phyloP scores from a whole-genome alignment of 2,888 invertebrate genomes.

The Serrognathus titanus region DNA sequence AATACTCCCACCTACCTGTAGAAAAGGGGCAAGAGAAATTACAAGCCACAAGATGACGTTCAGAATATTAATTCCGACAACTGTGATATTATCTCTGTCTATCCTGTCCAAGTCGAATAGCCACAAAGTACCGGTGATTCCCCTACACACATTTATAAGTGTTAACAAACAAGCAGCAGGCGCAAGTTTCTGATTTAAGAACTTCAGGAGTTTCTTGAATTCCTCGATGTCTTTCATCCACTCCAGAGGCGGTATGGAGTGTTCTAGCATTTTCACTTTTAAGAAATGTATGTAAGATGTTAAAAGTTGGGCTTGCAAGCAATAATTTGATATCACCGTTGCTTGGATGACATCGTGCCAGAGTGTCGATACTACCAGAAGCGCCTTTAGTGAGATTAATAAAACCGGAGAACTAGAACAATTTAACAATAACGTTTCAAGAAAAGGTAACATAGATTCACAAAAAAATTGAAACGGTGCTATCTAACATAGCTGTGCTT shows the following conservation, averaged over 20 bases:
- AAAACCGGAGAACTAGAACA: constrained; percentile 53
- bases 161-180: constrained; percentile 76
- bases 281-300: constrained; percentile 71
- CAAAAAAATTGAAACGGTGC: no score
- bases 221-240: constrained; percentile 83
- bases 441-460: constrained; percentile 2
- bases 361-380: constrained; percentile 65
- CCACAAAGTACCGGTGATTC: constrained; percentile 67
- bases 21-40: constrained; percentile 64
- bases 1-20: constrained; percentile 59
- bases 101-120: constrained; percentile 57
- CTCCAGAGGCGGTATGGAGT: constrained; percentile 67
- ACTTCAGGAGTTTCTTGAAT: constrained; percentile 71
- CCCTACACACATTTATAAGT: constrained; percentile 70
- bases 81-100: constrained; percentile 51
- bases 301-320: constrained; percentile 75
- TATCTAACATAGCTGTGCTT: no score
- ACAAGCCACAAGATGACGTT: constrained; percentile 64
- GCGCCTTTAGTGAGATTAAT: constrained; percentile 54
- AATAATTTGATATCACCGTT: constrained; percentile 78
- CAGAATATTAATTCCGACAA: constrained; percentile 58
- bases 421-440: background rate
- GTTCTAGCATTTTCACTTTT: constrained; percentile 67
- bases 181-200: constrained; percentile 72
- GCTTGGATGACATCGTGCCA: constrained; percentile 80